Base-by-base conservation (phyloP, 2,113 vertebrate genomes). In the Ictalurus punctatus region DNA sequence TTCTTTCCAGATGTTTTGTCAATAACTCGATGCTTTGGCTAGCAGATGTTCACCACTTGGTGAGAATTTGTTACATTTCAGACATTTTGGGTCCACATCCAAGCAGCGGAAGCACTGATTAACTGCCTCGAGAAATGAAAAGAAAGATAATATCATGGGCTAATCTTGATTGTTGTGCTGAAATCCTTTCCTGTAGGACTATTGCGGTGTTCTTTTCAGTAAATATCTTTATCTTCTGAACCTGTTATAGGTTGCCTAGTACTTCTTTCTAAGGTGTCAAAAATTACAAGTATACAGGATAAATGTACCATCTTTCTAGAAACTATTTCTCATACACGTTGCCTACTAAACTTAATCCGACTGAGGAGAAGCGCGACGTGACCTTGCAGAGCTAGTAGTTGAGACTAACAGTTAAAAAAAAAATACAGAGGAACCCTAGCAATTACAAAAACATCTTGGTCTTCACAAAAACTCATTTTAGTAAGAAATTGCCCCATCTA, bases 401-500 rank as follows among this genome's bases (percentile, higher is more conserved):
- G 37, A 76, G 67, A 48, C 12, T 27, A 58, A 76, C 52, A 58
- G 69, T 85, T 48, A 7, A 48, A 48, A 48, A 40, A 61, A 40
- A 61, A 63, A 21, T 63, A 79, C 44, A 76, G 44, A 63, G 58
- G 52, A 79, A 52, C 9, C 21, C 40, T 14, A 65, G 58, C 59
- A 52, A 79, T 52, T 13, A 52, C 21, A 52, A 10, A 44, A 80
- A 80, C 5, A 25, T 44, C 21, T 59, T 56, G 16, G 79, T 19
- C 7, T 56, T 48, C 30, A 59, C 30, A 30, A 58, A 74, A 2
- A 19, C 1, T 2, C 25, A 9, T 19, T 58, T 44, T 63, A 13
- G 4, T 37, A 30, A 80, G 54, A 79, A 85, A 80, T 2, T 82
- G 74, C 88, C 23, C 90, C 90, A 91, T 87, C 90, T 91, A 87